Evolutionary conservation across 2,888 invertebrate species (phyloP).

Genomic region (Diplazon laetatorius): DNA sequence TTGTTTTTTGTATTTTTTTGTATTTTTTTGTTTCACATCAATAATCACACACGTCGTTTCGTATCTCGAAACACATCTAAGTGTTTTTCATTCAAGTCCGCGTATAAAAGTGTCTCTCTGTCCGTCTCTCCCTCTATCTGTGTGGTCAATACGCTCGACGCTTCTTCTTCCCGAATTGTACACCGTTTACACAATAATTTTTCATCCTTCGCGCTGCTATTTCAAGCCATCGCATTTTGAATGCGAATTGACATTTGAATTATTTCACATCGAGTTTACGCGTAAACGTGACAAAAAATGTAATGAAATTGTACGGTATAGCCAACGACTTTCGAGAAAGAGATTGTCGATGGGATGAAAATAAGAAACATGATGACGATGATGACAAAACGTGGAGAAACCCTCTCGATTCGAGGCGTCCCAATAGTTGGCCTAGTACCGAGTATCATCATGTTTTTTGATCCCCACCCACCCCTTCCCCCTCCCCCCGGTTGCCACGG

Average conservation of each 20-base stretch:
- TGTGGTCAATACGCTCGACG: not conserved
- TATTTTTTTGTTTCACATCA: conserved; percentile 9
- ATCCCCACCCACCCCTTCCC: no score
- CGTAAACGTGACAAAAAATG: not conserved
- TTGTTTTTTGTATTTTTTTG: no score
- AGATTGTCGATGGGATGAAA: not conserved
- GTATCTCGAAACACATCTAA: conserved; percentile 9
- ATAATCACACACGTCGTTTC: conserved; percentile 4
- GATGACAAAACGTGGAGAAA: conserved; percentile 54
- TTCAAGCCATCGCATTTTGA: no score
- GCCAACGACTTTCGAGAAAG: not conserved
- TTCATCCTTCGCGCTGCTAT: no score
- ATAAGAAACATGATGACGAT: not conserved
- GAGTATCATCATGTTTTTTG: conserved; percentile 77
- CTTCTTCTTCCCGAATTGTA: not conserved
- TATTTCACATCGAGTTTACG: not conserved
- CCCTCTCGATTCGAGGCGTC: conserved; percentile 70
- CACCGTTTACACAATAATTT: no score
- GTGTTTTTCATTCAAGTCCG: not conserved
- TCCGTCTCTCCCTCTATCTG: not conserved
- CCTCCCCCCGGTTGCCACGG: conserved; percentile 73
- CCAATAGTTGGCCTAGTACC: conserved; percentile 80
- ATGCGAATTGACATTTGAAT: no score
- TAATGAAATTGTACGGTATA: not conserved
- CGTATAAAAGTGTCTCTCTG: not conserved